Evolutionary conservation across 2,113 vertebrate species (phyloP).

Genomic region (Poeciliopsis turrubarensis): DNA sequence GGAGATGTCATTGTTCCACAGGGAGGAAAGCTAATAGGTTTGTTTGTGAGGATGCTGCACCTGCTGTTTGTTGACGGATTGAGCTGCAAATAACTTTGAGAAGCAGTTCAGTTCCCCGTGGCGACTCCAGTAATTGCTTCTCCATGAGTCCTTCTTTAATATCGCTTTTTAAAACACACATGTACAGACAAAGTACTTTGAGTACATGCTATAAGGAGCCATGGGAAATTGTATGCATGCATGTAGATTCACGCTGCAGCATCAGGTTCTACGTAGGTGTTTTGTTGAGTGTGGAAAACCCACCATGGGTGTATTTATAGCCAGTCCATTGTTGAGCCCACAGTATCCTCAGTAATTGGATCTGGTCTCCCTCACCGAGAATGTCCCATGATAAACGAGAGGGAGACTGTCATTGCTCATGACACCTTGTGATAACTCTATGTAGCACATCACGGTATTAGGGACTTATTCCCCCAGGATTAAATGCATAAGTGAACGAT

Average conservation of each 20-base stretch:
- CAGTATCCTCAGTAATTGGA: slow-evolving; percentile 79
- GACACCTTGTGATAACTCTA: slow-evolving; percentile 61
- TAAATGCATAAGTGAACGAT: slow-evolving; percentile 63
- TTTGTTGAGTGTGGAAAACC: slow-evolving; percentile 74
- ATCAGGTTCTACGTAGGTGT: slow-evolving; percentile 54
- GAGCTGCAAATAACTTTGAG: slow-evolving; percentile 71
- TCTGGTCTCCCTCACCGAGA: slow-evolving; percentile 54
- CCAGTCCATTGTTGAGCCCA: slow-evolving; percentile 74
- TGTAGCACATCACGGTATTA: slow-evolving; percentile 47
- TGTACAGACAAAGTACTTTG: background rate
- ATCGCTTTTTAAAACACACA: background rate
- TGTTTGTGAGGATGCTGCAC: slow-evolving; percentile 70
- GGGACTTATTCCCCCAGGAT: slow-evolving; percentile 54
- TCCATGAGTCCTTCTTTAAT: background rate
- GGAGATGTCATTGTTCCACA: slow-evolving; percentile 62
- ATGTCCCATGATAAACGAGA: slow-evolving; percentile 71
- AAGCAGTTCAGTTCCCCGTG: slow-evolving; percentile 39
- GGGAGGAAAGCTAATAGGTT: slow-evolving; percentile 68
- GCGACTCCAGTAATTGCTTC: slow-evolving; percentile 29
- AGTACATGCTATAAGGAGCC: background rate
- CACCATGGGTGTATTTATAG: slow-evolving; percentile 78
- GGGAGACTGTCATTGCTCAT: slow-evolving; percentile 67
- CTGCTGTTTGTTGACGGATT: slow-evolving; percentile 70
- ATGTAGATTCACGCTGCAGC: slow-evolving; percentile 14
- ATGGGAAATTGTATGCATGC: slow-evolving; percentile 7